Conservation (phyloP, 92 coral and sea anemone genomes). For the Pocillopora grandis region DNA sequence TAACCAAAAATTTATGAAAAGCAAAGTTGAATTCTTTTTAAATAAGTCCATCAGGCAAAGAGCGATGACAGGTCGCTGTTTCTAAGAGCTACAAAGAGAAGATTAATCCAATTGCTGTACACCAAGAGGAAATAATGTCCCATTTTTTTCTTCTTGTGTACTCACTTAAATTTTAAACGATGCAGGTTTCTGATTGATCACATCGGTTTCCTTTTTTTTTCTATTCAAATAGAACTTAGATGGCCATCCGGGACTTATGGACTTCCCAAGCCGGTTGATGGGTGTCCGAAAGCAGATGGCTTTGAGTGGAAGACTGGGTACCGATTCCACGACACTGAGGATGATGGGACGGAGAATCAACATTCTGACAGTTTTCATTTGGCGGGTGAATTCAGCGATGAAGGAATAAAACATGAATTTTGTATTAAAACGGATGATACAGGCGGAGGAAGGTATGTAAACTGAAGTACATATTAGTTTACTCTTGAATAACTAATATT, state of each 20-base stretch:
- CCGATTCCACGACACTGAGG: conserved; percentile 98
- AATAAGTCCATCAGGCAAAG: too few species aligned
- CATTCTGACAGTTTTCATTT: conserved; percentile 87
- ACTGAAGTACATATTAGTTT: too few species aligned
- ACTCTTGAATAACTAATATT: too few species aligned
- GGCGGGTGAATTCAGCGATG: conserved; percentile 97
- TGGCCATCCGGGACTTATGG: conserved; percentile 99
- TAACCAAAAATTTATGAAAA: too few species aligned
- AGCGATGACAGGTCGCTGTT: too few species aligned
- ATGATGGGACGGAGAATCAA: conserved; percentile 96
- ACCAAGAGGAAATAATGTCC: too few species aligned
- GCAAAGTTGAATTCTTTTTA: too few species aligned
- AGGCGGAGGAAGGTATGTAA: conserved; percentile 80
- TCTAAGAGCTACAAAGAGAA: too few species aligned
- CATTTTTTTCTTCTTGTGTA: too few species aligned
- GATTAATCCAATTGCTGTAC: too few species aligned
- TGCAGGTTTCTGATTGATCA: too few species aligned
- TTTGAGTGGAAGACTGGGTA: conserved; percentile 90
- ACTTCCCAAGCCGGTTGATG: conserved; percentile 81
- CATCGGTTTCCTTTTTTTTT: not conserved
- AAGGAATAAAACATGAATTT: conserved; percentile 91
- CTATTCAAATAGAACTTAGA: conserved; percentile 23
- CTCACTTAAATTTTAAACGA: too few species aligned
- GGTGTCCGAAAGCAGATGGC: conserved; percentile 86
- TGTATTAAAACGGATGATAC: conserved; percentile 80